These are phyloP conservation scores for Trachelus troglodyta DNA, from an alignment of 2,888 invertebrate species.

Conservation along the genomic window DNA sequence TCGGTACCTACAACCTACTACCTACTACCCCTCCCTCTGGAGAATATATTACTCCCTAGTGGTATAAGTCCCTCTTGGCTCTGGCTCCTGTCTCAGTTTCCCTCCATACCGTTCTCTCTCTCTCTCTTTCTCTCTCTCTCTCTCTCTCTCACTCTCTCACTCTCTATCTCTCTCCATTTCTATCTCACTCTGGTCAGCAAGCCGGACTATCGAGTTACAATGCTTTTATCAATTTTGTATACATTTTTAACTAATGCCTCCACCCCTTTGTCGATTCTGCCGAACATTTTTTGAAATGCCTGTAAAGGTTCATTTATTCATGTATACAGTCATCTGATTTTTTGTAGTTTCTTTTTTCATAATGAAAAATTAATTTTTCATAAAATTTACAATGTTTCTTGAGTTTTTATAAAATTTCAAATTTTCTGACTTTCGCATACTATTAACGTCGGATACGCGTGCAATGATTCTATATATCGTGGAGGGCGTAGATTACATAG, in stretches of 20 bases:
- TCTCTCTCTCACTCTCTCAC: no score
- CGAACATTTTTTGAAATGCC: no score
- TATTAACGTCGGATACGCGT: not conserved
- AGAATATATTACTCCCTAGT: conserved; percentile 7
- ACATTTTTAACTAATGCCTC: no score
- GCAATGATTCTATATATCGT: conserved; percentile 15
- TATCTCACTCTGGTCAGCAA: not conserved
- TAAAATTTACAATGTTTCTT: no score
- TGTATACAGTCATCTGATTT: no score
- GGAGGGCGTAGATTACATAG: conserved; percentile 23
- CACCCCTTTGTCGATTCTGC: no score
- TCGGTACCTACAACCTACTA: not conserved
- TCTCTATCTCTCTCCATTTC: not conserved
- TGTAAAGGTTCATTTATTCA: no score
- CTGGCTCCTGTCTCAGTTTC: not conserved
- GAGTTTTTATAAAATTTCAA: no score
- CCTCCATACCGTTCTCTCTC: not conserved
- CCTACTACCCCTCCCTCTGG: not conserved
- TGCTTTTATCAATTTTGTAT: no score
- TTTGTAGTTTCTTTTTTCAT: no score
- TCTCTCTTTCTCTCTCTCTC: not conserved
- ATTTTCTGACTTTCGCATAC: not conserved
- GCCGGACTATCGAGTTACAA: no score
- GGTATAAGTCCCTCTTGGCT: conserved; percentile 1
- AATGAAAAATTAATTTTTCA: no score